Conservation (phyloP, 1,140 invertebrate genomes). For the Scylla paramamosain region DNA sequence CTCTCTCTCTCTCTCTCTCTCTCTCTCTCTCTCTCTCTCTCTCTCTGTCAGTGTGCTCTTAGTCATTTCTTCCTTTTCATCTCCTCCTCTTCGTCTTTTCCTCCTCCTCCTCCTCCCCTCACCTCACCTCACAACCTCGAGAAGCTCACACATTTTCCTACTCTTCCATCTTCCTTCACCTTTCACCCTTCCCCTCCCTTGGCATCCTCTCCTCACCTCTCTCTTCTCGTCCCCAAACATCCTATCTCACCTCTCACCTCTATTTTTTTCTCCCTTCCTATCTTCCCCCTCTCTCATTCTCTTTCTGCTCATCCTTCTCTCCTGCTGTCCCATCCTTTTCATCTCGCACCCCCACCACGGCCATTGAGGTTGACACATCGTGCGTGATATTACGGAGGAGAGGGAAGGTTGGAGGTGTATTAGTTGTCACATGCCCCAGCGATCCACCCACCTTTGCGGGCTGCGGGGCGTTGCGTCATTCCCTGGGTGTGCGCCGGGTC, state of each 20-base stretch:
- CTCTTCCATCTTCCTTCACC: too few relatives aligned
- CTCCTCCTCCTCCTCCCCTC: too few relatives aligned
- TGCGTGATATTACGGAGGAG: slow-evolving; percentile 14
- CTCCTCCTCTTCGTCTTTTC: not conserved
- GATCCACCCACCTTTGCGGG: not conserved
- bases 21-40: not conserved
- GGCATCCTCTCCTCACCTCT: too few relatives aligned
- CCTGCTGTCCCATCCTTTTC: not conserved
- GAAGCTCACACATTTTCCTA: too few relatives aligned
- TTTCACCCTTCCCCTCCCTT: too few relatives aligned
- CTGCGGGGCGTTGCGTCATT: not conserved
- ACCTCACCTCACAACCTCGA: too few relatives aligned
- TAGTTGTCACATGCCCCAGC: not conserved
- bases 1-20: not conserved
- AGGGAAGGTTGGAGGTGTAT: not conserved
- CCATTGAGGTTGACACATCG: not conserved
- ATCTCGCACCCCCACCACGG: not conserved
- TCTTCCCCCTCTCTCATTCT: not conserved
- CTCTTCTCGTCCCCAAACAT: too few relatives aligned
- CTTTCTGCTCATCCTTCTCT: not conserved
- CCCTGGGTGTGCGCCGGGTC: not conserved
- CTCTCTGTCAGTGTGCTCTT: not conserved
- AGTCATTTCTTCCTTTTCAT: not conserved
- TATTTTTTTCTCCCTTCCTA: not conserved
- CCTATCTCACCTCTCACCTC: too few relatives aligned